Percentiles rank a stretch among this genome's conserved stretches.
phyloP scores from a whole-genome alignment of 2,888 invertebrate genomes.

The Ferrisia virgata region DNA sequence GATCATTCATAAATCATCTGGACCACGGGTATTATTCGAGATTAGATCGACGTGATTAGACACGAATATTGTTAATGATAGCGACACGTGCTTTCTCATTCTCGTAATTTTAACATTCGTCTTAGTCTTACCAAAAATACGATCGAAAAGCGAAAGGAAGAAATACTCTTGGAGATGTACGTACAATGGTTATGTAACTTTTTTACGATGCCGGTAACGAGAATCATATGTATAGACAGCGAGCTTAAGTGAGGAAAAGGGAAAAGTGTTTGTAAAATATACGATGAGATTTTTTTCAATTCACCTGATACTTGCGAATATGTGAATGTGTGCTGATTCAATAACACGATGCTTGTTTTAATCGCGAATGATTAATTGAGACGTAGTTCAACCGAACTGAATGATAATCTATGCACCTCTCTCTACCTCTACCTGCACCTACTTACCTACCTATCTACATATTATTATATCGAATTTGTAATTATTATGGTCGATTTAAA shows the following conservation, averaged over 20 bases:
- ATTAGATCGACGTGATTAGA: too few relatives aligned
- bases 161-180: background rate
- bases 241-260: background rate
- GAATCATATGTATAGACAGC: too few relatives aligned
- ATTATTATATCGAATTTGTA: too few relatives aligned
- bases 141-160: background rate
- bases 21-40: background rate
- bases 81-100: background rate
- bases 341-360: background rate
- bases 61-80: background rate
- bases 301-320: background rate
- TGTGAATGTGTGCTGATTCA: background rate
- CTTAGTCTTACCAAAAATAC: background rate
- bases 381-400: background rate
- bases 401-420: background rate
- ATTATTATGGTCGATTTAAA: background rate
- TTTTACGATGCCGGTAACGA: background rate
- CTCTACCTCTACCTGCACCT: too few relatives aligned
- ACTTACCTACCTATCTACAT: too few relatives aligned
- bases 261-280: too few relatives aligned
- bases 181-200: too few relatives aligned
- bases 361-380: background rate
- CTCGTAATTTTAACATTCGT: background rate
- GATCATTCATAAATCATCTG: background rate
- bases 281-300: background rate